A percentile compares a stretch with the other conserved stretches of the same genome.
Evolutionary conservation across 2,797 vertebrate genomes (phyloP).

Genomic region (Neosalanx taihuensis): DNA sequence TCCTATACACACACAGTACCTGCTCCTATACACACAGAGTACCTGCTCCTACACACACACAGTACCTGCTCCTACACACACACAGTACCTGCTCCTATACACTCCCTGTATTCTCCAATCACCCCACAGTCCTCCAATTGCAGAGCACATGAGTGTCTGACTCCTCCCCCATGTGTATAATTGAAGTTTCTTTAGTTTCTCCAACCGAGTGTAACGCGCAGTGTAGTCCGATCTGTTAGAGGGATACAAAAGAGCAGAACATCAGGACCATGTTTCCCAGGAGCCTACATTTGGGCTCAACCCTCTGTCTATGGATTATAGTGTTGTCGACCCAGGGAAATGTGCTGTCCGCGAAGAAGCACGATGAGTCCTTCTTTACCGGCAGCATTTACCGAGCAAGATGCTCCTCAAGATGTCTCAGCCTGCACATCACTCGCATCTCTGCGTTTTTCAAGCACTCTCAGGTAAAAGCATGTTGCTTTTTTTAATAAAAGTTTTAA

Average conservation of each 20-base stretch:
- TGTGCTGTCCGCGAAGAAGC: constrained; percentile 71
- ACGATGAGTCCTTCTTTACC: constrained; percentile 83
- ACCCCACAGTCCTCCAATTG: constrained; percentile 70
- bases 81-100: constrained; percentile 64
- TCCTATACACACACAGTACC: too few relatives aligned
- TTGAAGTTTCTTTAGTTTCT: constrained; percentile 80
- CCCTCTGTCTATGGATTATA: constrained; percentile 82
- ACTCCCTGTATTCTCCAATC: constrained; percentile 63
- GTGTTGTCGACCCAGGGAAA: constrained; percentile 67
- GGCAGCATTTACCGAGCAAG: constrained; percentile 82
- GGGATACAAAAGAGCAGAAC: constrained; percentile 39
- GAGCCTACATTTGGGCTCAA: constrained; percentile 67
- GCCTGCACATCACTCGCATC: constrained; percentile 95
- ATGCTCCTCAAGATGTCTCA: constrained; percentile 92
- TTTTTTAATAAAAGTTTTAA: constrained; percentile 27
- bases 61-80: too few relatives aligned
- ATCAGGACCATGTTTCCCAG: constrained; percentile 73
- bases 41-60: too few relatives aligned
- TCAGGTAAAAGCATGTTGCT: constrained; percentile 75
- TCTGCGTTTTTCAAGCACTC: constrained; percentile 89
- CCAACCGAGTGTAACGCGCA: constrained; percentile 60
- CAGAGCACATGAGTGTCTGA: constrained; percentile 46
- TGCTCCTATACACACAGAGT: too few relatives aligned
- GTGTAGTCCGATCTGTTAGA: constrained; percentile 62
- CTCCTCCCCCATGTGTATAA: constrained; percentile 73